Evolutionary conservation across 2,797 vertebrate genomes (phyloP).

Genomic region (Phalanger gymnotis): DNA sequence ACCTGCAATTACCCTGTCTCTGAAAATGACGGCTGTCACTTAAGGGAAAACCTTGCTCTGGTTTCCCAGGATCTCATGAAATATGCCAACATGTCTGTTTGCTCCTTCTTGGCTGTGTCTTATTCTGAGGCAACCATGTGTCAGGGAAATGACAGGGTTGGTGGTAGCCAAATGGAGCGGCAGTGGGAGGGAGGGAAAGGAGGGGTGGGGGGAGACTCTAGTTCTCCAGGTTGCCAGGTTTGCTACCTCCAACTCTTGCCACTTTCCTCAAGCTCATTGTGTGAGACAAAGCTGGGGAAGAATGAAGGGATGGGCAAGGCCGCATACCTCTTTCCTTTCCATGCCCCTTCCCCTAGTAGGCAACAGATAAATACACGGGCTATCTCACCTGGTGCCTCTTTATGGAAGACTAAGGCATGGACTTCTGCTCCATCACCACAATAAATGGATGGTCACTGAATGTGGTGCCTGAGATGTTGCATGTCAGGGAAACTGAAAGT

Average conservation of each 20-base stretch:
- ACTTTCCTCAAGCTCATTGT: background rate
- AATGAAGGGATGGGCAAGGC: background rate
- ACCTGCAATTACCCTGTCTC: constrained; percentile 74
- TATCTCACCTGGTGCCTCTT: background rate
- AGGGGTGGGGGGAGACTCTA: constrained; percentile 74
- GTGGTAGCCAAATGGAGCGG: constrained; percentile 77
- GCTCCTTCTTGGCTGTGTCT: constrained; percentile 65
- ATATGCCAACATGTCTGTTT: constrained; percentile 72
- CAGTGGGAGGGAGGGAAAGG: constrained; percentile 60
- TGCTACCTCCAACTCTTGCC: constrained; percentile 50
- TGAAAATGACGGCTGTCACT: constrained; percentile 70
- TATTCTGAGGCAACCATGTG: constrained; percentile 81
- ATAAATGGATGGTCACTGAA: no score
- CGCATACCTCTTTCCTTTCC: background rate
- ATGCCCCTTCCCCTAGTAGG: background rate
- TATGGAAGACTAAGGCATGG: background rate
- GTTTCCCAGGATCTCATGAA: constrained; percentile 63
- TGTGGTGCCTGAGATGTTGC: no score
- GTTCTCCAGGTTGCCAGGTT: constrained; percentile 75
- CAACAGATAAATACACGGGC: background rate
- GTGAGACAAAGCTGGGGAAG: background rate
- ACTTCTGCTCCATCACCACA: background rate
- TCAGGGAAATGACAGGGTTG: constrained; percentile 80
- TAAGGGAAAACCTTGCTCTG: constrained; percentile 69
- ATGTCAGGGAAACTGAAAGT: no score